Evolutionary conservation across 2,888 invertebrate species (phyloP).

Genomic region (Callyntrura guangdongensis): DNA sequence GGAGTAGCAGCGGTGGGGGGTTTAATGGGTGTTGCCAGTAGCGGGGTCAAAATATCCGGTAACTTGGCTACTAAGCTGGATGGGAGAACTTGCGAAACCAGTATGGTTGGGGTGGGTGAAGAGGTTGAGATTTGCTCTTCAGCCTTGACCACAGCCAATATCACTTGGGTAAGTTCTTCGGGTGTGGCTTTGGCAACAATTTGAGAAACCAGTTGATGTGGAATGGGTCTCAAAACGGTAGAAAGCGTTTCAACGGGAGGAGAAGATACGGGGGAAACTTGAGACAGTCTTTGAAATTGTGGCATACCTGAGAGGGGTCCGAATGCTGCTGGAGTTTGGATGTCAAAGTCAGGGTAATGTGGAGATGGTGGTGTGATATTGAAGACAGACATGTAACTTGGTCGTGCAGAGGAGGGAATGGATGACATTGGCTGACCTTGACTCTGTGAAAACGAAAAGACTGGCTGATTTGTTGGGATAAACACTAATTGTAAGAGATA

Average conservation of each 20-base stretch:
- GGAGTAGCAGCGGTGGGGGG: neutral
- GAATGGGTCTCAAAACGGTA: slow-evolving; percentile 16
- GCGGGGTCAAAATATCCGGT: slow-evolving; percentile 2
- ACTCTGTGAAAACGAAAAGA: neutral
- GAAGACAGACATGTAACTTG: neutral
- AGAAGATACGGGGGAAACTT: neutral
- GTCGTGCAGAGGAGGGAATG: neutral
- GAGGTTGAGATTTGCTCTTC: neutral
- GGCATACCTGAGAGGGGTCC: neutral
- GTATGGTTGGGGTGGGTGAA: neutral
- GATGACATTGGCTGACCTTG: neutral
- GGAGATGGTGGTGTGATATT: neutral
- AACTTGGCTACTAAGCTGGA: neutral
- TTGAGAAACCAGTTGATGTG: slow-evolving; percentile 46
- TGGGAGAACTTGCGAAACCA: neutral
- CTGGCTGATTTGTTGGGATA: neutral
- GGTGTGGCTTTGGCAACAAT: slow-evolving; percentile 42
- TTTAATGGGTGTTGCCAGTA: neutral
- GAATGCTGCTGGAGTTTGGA: neutral
- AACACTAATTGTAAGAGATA: neutral
- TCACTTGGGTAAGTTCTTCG: slow-evolving; percentile 21
- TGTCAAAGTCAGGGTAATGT: no score
- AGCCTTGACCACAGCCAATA: slow-evolving; percentile 5
- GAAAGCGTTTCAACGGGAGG: neutral
- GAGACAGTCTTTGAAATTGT: neutral